These are phyloP conservation scores for Platyura marginata DNA, from an alignment of 1,140 invertebrate species.

Conservation along the genomic window DNA sequence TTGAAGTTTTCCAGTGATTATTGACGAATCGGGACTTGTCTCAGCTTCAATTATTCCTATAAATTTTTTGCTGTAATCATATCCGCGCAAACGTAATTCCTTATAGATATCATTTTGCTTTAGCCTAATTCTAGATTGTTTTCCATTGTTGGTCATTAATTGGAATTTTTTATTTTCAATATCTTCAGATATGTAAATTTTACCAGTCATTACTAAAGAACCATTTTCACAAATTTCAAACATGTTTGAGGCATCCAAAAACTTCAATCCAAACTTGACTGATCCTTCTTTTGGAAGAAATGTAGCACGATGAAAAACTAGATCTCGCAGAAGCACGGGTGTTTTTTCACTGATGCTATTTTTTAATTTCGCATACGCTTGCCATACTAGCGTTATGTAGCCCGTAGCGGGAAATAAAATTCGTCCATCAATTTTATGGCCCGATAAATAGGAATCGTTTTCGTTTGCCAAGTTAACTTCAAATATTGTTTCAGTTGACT, in stretches of 20 bases:
- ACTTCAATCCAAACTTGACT: conserved; percentile 59
- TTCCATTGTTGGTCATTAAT: too few species aligned
- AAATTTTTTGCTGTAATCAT: conserved; percentile 82
- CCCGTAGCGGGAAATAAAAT: conserved; percentile 73
- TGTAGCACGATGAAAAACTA: conserved; percentile 67
- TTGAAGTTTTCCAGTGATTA: conserved; percentile 40
- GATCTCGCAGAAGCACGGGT: conserved; percentile 70
- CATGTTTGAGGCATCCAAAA: conserved; percentile 62
- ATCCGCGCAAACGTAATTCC: conserved; percentile 78
- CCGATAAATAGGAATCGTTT: conserved; percentile 56
- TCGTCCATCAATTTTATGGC: conserved; percentile 72
- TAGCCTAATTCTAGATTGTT: conserved; percentile 49
- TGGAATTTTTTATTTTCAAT: conserved; percentile 34
- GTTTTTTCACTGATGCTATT: conserved; percentile 50
- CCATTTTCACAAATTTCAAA: conserved; percentile 84
- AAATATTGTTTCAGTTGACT: conserved; percentile 51
- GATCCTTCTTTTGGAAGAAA: conserved; percentile 48
- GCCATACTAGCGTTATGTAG: conserved; percentile 71
- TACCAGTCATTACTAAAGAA: conserved; percentile 58
- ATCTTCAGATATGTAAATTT: conserved; percentile 47
- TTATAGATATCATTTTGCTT: conserved; percentile 75
- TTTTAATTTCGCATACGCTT: conserved; percentile 64
- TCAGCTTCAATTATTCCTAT: conserved; percentile 24
- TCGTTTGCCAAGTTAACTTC: conserved; percentile 60
- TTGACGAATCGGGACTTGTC: conserved; percentile 32